Evolutionary conservation across 2,888 invertebrate species (phyloP), one percentile per base, ranked within the genome.

Genomic region (Ectemnius cavifrons): DNA sequence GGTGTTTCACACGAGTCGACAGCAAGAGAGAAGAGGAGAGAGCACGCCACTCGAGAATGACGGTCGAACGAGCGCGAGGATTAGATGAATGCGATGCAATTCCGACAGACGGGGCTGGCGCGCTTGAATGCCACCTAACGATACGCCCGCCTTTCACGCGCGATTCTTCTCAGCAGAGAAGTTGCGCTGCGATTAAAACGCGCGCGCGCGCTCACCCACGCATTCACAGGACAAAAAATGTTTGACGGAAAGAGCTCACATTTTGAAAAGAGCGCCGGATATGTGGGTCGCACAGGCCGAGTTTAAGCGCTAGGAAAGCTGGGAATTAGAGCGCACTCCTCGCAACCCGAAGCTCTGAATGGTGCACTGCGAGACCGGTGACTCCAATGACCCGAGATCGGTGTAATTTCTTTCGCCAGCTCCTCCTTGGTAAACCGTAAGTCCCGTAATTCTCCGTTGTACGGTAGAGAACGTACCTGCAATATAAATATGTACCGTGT

Each of bases 41-140:
- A 52, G 52, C 4, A 52, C 16, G 37, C 52, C 16, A 14, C 52
- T 52, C 52, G 52, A 52, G 37, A 52, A 52, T 52, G 52, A 16
- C 52, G 16, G 52, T 16, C 52, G 52, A 52, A 52, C 52, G 52
- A 11, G 37, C 37, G 37, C 16, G 52, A 52, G 37, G 52, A 52
- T 52, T 52, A 52, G 52, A 16, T 52, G 52, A 52, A 52, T 52
- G 52, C 52, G 52, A 52, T 52, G 52, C 52, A 52, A 52, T 52
- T 52, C 52, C 52, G 52, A 16, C 52, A 52, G 37, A 37, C 37
- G 37, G 37, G 37, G 8, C 37, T 37, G 3, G 52, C 52, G 52
- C 52, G 52, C n/a, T 16, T 52, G 52, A 52, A 52, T 52, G 52
- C 52, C n/a, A 52, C 16, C 52, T 52, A 52, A 52, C 52, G 52